Base-by-base conservation (phyloP, 2,888 invertebrate species). In the Lasiommata megera region DNA sequence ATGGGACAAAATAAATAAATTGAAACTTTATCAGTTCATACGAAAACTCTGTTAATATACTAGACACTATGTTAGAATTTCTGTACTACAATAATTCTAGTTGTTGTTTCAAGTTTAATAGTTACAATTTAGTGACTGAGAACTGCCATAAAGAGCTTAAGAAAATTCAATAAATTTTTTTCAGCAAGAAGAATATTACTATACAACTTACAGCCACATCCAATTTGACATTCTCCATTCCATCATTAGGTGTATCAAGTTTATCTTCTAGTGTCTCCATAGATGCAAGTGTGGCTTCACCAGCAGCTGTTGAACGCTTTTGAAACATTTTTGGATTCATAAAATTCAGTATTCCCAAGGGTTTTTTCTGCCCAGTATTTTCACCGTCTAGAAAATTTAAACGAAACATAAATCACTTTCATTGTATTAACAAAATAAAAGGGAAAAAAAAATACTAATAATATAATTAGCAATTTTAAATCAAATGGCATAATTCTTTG, bases 181-280 rank as follows among this genome's bases (percentile, higher is more conserved):
- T 38, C 8, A 11, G 12, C 6, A 17, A 41, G 14, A 11, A 9
- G 18, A 18, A 41, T 23, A 1, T 14, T 50, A 28, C 18, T 34
- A 8, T 23, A 38, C 18, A 48, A 37, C 80, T 80, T 74, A 88
- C 92, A 67, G 84, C 88, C 43, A 87, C 79, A 67, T 94, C 94
- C 59, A 94, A 79, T 75, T 95, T 94, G 6, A 95, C 92, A 68
- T 93, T 95, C 77, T 95, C 95, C 89, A 96, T 92, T 28, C 95
- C 95, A 74, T 95, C 95, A 71, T 94, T 94, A 55, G 94, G 94
- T 12, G 93, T 92, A 66, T 93, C 93, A 54, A 93, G 91, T 66
- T 94, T 94, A 68, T 96, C 96, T 73, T 95, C 96, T 43, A 96
- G 84, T 0, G 96, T 96, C 80, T 96, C 96, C 92, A 95, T 94